Evolutionary conservation across 2,113 vertebrate genomes (phyloP), one percentile per base, ranked within the genome.

Genomic region (Phalacrocorax aristotelis): DNA sequence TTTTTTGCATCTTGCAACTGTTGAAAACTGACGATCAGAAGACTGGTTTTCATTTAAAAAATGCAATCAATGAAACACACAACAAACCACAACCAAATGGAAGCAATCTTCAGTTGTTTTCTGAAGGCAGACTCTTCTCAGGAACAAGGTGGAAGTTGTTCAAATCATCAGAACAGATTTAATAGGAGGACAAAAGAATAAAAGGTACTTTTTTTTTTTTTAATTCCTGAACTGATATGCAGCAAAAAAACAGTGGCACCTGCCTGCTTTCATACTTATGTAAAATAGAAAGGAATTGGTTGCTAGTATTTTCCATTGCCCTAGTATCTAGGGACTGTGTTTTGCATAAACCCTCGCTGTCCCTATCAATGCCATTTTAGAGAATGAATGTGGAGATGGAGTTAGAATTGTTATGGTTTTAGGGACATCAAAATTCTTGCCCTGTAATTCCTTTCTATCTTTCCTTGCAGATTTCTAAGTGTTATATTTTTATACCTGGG

Each of bases 381-480:
- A 80, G 25, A 68, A 51, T 14, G 2, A 79, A 38, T 11, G 19
- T 25, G 23, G 52, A 79, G 26, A 60, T 8, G 4, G 8, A 83
- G 46, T 81, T 76, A 19, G 3, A 83, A 87, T 8, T 4, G 0
- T 60, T 69, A 55, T 0, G 0, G 18, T 6, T 51, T 84, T 49
- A 62, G 18, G 38, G 20, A 57, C 27, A 81, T 15, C 9, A 70
- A 25, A 52, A 23, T 30, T 61, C n/a, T 46, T 79, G 13, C 8
- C 60, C 25, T 55, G 7, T 57, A 18, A 62, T 42, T 81, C 23
- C 21, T 68, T 74, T 49, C 27, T 42, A 7, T 82, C 23, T 40
- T 30, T 57, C 51, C 27, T 49, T 54, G 11, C 15, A 75, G 26
- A 86, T 70, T 60, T 87, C 9, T 1, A 0, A 38, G 20, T 42